Evolutionary conservation across 2,797 vertebrate species (phyloP).

Genomic region (Lithobates sylvaticus): DNA sequence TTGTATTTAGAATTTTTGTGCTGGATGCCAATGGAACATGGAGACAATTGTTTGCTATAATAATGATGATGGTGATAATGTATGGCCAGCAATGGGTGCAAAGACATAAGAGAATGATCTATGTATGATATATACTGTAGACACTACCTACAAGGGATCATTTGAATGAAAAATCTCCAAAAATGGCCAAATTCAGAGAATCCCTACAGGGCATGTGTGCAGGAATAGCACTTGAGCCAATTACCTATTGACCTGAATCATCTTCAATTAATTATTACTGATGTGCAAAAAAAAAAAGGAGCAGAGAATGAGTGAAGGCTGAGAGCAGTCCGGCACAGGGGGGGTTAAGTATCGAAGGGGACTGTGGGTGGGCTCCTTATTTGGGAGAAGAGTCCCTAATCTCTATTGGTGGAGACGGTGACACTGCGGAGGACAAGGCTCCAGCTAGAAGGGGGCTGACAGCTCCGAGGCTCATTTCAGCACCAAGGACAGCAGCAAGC

Average conservation of each 20-base stretch:
- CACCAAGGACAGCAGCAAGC: slow-evolving; percentile 13
- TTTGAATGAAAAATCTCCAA: neutral
- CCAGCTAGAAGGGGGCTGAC: slow-evolving; percentile 5
- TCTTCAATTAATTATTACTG: neutral
- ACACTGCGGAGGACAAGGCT: slow-evolving; percentile 16
- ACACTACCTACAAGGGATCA: too few relatives aligned
- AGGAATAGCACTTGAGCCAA: neutral
- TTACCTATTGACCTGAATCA: slow-evolving; percentile 12
- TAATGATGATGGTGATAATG: too few relatives aligned
- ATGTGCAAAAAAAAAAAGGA: neutral
- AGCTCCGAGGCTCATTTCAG: slow-evolving; percentile 37
- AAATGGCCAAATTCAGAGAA: neutral
- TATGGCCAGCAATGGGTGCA: too few relatives aligned
- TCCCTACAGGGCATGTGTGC: neutral
- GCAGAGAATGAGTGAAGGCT: neutral
- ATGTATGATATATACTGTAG: too few relatives aligned
- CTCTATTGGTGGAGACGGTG: slow-evolving; percentile 37
- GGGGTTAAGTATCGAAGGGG: slow-evolving; percentile 21
- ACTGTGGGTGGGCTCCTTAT: slow-evolving; percentile 28
- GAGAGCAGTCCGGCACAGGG: neutral
- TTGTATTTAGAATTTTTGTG: too few relatives aligned
- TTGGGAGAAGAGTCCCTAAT: slow-evolving; percentile 45
- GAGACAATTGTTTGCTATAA: too few relatives aligned
- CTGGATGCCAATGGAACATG: too few relatives aligned
- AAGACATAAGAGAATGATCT: too few relatives aligned